phyloP scores from a whole-genome alignment of 2,797 vertebrate genomes.

The Argya squamiceps region DNA sequence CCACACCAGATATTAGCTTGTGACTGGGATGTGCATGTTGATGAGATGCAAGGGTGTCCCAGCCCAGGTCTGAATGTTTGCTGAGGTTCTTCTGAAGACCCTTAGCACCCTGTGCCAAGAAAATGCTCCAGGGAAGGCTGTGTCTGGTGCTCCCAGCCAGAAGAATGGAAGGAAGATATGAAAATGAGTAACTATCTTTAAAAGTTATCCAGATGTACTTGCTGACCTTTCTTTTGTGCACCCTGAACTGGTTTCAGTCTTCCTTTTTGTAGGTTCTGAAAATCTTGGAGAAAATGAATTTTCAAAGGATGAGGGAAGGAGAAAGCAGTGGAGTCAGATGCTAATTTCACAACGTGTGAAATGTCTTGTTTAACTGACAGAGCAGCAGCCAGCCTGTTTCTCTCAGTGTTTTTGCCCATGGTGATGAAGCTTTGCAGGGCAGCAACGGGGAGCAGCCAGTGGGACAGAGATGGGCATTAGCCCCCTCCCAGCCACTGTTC shows the following conservation, averaged over 20 bases:
- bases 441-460: background rate
- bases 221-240: background rate
- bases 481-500: background rate
- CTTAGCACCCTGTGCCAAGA: background rate
- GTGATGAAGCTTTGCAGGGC: background rate
- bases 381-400: background rate
- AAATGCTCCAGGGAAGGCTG: background rate
- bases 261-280: background rate
- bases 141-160: background rate
- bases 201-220: conserved; percentile 8
- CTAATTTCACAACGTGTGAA: background rate
- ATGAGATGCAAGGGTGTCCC: background rate
- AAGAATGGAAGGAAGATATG: background rate
- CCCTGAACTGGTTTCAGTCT: background rate
- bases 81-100: background rate
- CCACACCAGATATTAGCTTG: background rate
- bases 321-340: background rate
- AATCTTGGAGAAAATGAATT: background rate
- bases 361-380: background rate
- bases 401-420: background rate
- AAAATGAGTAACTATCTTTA: background rate
- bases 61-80: background rate
- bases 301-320: background rate
- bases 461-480: background rate
- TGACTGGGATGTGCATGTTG: background rate